These are phyloP conservation scores for Aphodius sticticus DNA, from an alignment of 2,888 invertebrate species.

Conservation along the genomic window DNA sequence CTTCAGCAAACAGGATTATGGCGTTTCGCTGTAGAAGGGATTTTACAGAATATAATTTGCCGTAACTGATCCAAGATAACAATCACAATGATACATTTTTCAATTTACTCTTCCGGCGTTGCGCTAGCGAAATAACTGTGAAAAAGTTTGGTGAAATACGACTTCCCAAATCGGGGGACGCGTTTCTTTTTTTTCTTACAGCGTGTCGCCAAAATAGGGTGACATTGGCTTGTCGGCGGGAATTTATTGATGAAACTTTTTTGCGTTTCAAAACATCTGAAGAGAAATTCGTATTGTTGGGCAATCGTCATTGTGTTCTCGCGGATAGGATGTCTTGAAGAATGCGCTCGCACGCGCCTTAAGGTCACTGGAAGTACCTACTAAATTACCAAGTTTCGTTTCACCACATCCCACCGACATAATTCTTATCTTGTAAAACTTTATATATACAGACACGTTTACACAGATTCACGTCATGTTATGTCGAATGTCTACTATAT, in stretches of 20 bases:
- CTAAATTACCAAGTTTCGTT: not conserved
- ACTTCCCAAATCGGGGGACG: no score
- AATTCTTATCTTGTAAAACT: not conserved
- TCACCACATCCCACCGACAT: not conserved
- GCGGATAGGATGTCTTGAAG: not conserved
- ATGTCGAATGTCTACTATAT: no score
- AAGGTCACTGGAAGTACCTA: not conserved
- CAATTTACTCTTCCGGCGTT: no score
- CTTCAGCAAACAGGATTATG: not conserved
- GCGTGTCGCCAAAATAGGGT: not conserved
- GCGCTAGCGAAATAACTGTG: no score
- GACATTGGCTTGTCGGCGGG: not conserved
- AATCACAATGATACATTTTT: no score
- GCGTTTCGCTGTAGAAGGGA: not conserved
- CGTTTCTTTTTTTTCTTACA: not conserved
- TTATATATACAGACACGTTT: no score
- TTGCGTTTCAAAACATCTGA: not conserved
- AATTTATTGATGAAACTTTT: constrained; percentile 4
- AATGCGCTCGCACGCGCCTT: not conserved
- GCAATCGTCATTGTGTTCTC: not conserved
- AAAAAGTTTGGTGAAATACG: no score
- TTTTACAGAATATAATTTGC: not conserved
- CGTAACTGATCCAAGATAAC: not conserved
- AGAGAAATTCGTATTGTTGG: not conserved
- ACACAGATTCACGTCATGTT: no score